Conservation (phyloP, 2,888 invertebrate genomes). For the Torymus texanus region DNA sequence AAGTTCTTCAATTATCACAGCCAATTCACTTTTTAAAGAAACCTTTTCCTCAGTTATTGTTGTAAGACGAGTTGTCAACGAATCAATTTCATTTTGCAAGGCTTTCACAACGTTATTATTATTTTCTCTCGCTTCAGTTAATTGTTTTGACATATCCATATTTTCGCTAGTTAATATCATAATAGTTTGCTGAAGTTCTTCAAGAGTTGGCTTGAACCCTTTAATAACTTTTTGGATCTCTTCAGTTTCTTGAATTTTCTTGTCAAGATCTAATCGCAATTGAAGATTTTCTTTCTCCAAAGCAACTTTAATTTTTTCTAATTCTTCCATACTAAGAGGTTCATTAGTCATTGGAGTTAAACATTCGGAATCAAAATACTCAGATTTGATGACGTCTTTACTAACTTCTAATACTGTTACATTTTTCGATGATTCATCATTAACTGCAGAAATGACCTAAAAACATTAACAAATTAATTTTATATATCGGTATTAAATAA, state of each 20-base stretch:
- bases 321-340: slow-evolving; percentile 45
- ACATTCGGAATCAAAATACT: slow-evolving; percentile 25
- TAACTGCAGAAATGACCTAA: slow-evolving; percentile 11
- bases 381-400: slow-evolving; percentile 9
- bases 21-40: slow-evolving; percentile 58
- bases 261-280: slow-evolving; percentile 60
- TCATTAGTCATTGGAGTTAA: slow-evolving; percentile 20
- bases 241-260: slow-evolving; percentile 65
- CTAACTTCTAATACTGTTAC: slow-evolving; percentile 16
- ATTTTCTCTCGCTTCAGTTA: slow-evolving; percentile 61
- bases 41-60: slow-evolving; percentile 61
- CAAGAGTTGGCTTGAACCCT: slow-evolving; percentile 65
- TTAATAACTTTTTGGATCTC: slow-evolving; percentile 66
- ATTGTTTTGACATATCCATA: slow-evolving; percentile 64
- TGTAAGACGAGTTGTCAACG: slow-evolving; percentile 61
- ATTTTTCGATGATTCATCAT: background rate
- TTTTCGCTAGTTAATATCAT: slow-evolving; percentile 67
- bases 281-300: slow-evolving; percentile 65
- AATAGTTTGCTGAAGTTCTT: slow-evolving; percentile 66
- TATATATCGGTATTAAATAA: background rate
- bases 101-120: slow-evolving; percentile 55
- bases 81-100: slow-evolving; percentile 62
- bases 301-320: slow-evolving; percentile 56
- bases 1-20: slow-evolving; percentile 58
- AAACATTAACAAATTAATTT: slow-evolving; percentile 9